Evolutionary conservation across 1,140 invertebrate genomes (phyloP).

Genomic region (Melipona quadrifasciata): DNA sequence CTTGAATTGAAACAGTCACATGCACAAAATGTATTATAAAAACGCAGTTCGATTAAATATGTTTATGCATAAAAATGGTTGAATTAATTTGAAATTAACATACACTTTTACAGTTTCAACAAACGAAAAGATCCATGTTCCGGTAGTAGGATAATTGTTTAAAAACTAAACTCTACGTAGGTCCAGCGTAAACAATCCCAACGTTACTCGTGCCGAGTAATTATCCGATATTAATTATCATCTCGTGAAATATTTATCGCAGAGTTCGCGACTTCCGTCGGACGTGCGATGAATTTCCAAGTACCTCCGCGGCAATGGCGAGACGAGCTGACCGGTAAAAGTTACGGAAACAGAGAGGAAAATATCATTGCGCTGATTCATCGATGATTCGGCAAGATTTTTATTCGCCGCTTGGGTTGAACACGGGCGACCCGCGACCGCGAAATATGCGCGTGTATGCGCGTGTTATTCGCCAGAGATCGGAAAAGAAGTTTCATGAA

Average conservation of each 20-base stretch:
- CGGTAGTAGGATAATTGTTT: background rate
- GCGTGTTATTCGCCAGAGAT: background rate
- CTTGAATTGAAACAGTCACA: too few relatives aligned
- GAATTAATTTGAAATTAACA: too few relatives aligned
- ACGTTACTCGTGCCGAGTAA: background rate
- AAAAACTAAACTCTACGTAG: background rate
- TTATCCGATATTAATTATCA: constrained; percentile 36
- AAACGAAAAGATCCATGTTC: too few relatives aligned
- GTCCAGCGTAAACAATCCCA: background rate
- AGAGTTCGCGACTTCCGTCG: constrained; percentile 42
- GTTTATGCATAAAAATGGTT: too few relatives aligned
- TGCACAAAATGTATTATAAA: too few relatives aligned
- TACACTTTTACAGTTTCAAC: background rate
- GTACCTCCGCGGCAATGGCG: constrained; percentile 5
- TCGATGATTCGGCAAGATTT: constrained; percentile 49
- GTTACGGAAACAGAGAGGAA: constrained; percentile 37
- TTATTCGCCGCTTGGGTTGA: background rate
- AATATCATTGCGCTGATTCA: constrained; percentile 46
- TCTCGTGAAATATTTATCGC: constrained; percentile 51
- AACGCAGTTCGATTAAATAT: too few relatives aligned
- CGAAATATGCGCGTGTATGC: constrained; percentile 9
- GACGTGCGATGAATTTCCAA: constrained; percentile 49
- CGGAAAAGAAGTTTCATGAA: constrained; percentile 17
- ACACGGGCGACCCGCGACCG: background rate
- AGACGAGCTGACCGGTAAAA: constrained; percentile 21